phyloP scores from a whole-genome alignment of 2,888 invertebrate genomes.

The Protophormia terraenovae region DNA sequence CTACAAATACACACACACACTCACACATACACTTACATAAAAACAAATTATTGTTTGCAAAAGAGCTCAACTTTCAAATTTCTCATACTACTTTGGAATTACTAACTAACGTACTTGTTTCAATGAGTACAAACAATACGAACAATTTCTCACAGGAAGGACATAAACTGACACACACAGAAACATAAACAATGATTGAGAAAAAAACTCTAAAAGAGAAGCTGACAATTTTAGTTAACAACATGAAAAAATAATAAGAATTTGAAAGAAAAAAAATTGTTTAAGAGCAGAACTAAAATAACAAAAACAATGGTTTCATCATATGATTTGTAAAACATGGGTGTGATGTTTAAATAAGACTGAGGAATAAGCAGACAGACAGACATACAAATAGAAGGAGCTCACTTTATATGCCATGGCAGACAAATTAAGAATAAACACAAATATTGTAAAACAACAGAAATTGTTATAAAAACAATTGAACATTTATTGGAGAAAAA shows the following conservation, averaged over 20 bases:
- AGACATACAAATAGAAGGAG: background rate
- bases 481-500: background rate
- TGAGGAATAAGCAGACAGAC: background rate
- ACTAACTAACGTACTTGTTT: conserved; percentile 14
- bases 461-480: conserved; percentile 54
- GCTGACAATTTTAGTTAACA: conserved; percentile 34
- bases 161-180: conserved; percentile 1
- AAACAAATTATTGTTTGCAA: conserved; percentile 64
- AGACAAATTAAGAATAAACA: conserved; percentile 59
- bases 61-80: conserved; percentile 61
- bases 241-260: conserved; percentile 4
- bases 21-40: conserved; percentile 16
- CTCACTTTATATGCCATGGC: background rate
- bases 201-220: background rate
- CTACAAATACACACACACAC: background rate
- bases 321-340: conserved; percentile 46
- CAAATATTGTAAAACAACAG: conserved; percentile 48
- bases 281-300: background rate
- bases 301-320: conserved; percentile 43
- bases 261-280: conserved; percentile 1
- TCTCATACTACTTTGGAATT: conserved; percentile 14
- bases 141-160: conserved; percentile 20
- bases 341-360: conserved; percentile 56
- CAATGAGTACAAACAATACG: conserved; percentile 5
- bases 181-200: background rate